Base-by-base conservation (phyloP, 2,797 vertebrate genomes). In the Anisognathus igniventris region DNA sequence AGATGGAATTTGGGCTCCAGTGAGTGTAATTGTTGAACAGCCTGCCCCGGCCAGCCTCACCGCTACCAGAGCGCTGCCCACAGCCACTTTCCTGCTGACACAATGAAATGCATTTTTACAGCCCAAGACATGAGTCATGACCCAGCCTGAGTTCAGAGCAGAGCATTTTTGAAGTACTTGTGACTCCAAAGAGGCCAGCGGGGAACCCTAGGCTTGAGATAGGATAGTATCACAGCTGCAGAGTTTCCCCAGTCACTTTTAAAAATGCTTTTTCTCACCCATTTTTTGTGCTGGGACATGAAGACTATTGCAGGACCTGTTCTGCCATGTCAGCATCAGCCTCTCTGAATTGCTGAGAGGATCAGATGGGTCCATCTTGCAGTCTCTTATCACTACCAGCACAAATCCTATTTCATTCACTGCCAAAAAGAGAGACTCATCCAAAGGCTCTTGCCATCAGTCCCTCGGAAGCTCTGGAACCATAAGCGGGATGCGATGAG, bases 341-440 rank as follows among this genome's bases (percentile, higher is more conserved):
- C n/a, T 65, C 35, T 48, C 37, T 4, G 0, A 66, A 61, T 25
- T 33, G 47, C 66, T 2, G 0, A 10, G 21, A 58, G 37, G 45
- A 57, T 62, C 42, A 22, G n/a, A 45, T 2, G 2, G 4, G 28
- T 68, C 51, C 48, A 31, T 1, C 30, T 47, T 24, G 22, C 44
- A 74, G 60, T 48, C 23, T 76, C 51, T 68, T 40, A 31, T 44
- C 51, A 44, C 27, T 72, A 58, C 10, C 72, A 83, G 47, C 66
- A 47, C 54, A 85, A 86, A 78, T 25, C 19, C 39, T 40, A 4
- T 66, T 82, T 81, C 20, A 50, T 45, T 83, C 16, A 5, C n/a
- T 8, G 11, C 39, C 17, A n/a, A 66, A 61, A 25, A 27, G 28
- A 45, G 28, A 15, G 1, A 24, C 25, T 48, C 14, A 12, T 33